These are phyloP conservation scores for Xiphophorus birchmanni DNA, from an alignment of 2,797 vertebrate genomes.

Conservation along the genomic window DNA sequence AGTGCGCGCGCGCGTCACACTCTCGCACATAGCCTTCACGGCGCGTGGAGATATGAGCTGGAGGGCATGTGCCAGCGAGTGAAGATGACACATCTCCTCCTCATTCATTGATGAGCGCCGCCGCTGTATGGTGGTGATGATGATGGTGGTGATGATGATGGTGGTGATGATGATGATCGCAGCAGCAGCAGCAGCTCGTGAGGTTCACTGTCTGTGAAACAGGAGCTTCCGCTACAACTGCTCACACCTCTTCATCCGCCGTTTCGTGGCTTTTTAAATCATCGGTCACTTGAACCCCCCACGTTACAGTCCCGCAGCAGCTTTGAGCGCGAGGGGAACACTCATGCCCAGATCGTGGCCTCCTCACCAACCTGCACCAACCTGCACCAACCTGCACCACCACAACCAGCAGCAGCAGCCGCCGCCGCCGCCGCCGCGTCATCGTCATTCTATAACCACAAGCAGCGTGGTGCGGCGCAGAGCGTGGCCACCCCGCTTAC, in stretches of 20 bases:
- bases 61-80: constrained; percentile 53
- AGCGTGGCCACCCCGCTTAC: constrained; percentile 72
- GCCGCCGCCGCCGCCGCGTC: constrained; percentile 1
- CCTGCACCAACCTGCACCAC: no score
- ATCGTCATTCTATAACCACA: constrained; percentile 30
- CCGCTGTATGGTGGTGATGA: constrained; percentile 13
- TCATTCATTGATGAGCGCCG: constrained; percentile 64
- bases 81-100: constrained; percentile 52
- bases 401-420: constrained; percentile 14
- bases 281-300: constrained; percentile 21
- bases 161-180: background rate
- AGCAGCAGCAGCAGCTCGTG: background rate
- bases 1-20: background rate
- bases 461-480: constrained; percentile 37
- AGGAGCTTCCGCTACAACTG: constrained; percentile 27
- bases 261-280: constrained; percentile 49
- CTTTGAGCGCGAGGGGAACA: constrained; percentile 3
- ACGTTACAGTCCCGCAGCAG: background rate
- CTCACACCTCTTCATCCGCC: constrained; percentile 11
- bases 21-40: background rate
- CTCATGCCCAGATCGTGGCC: constrained; percentile 45
- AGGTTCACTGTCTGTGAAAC: background rate
- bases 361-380: constrained; percentile 29
- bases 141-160: background rate
- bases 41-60: constrained; percentile 21